Evolutionary conservation across 2,797 vertebrate genomes (phyloP), one percentile per base, ranked within the genome.

Genomic region (Hozukius guyotensis): DNA sequence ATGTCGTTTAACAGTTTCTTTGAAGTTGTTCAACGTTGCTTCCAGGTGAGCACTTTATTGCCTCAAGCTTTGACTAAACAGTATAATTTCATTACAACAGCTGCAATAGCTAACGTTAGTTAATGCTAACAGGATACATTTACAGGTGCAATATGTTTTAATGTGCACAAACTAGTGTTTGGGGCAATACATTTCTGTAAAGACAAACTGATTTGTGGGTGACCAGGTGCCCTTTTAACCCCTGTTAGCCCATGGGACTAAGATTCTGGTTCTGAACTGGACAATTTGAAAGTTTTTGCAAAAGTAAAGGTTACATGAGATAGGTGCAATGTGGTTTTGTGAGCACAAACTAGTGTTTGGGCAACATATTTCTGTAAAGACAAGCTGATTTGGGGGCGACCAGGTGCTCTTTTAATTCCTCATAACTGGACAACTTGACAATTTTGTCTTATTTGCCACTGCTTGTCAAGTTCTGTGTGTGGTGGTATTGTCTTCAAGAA

Each of bases 41-140:
- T 78, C 60, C 61, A 53, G 42, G n/a, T 71, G 36, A 62, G 18
- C 20, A 53, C 70, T 24, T 74, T 56, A 64, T 74, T 69, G 64
- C 5, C 10, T 29, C 9, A 25, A 27, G 4, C 11, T 59, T 31
- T 61, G 2, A 27, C 9, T 14, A 16, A 34, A 46, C 16, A n/a
- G 4, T 22, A 42, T 1, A 2, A 12, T 32, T 61, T 6, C 6
- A 6, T 5, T 6, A 2, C n/a, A 14, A 73, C 46, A 55, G 16
- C 29, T 53, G 27, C 1, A 53, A 20, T 4, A 31, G 20, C 8
- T 6, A n/a, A 20, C 0, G 3, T 49, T 49, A 6, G 32, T 4
- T 10, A 53, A 42, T 53, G 31, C 18, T 7, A 31, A 62, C 1
- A 1, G 31, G 38, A 11, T 31, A 14, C 3, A 42, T 38, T 14